Conservation (phyloP, 2,113 vertebrate species). For the Choloepus hoffmanni region DNA sequence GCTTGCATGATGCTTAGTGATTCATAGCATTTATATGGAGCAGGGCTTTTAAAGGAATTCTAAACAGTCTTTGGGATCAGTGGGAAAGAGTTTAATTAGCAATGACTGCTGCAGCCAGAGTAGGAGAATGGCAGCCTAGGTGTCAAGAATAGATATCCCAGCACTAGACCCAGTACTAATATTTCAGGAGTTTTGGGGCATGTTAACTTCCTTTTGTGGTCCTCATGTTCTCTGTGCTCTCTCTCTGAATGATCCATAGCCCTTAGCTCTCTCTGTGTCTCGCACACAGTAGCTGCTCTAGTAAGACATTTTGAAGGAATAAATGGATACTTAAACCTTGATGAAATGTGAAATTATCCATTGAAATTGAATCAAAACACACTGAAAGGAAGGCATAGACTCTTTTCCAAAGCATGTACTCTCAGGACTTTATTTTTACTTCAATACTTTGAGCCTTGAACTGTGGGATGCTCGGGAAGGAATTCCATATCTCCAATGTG, state of each 20-base stretch:
- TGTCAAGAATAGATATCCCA: not conserved
- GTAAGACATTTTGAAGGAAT: not conserved
- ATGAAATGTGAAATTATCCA: not conserved
- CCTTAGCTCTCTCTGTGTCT: not conserved
- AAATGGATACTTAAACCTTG: not conserved
- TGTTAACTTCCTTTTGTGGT: not conserved
- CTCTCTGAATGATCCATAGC: not conserved
- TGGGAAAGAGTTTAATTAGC: not conserved
- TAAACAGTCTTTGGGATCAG: not conserved
- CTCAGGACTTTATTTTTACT: constrained; percentile 48
- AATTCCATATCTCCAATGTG: not conserved
- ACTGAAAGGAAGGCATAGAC: not conserved
- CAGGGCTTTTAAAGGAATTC: not conserved
- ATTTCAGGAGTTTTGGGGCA: not conserved
- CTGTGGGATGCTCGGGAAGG: not conserved
- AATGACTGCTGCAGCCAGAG: not conserved
- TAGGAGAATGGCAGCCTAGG: not conserved
- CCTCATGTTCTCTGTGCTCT: not conserved
- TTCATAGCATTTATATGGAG: not conserved
- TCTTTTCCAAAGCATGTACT: constrained; percentile 17
- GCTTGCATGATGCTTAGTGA: not conserved
- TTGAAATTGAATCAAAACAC: constrained; percentile 16
- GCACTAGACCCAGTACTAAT: not conserved
- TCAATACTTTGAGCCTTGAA: not conserved
- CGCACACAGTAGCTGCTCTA: not conserved